Conservation (phyloP, 2,888 invertebrate species). For the Apodemia mormo region DNA sequence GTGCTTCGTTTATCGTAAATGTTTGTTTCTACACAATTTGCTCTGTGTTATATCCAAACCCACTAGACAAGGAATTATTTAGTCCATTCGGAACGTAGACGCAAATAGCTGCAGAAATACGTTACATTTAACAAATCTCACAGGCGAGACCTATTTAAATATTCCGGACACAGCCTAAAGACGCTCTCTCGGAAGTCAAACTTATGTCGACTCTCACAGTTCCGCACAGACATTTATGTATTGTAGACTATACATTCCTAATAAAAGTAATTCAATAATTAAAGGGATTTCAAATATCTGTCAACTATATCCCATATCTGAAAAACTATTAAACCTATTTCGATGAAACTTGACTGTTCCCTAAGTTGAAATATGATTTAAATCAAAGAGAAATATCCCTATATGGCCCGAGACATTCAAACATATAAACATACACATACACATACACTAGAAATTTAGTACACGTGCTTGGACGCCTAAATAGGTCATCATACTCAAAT, state of each 20-base stretch:
- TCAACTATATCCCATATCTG: too few species aligned
- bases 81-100: constrained; percentile 5
- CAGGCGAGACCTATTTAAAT: constrained; percentile 11
- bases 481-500: too few species aligned
- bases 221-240: not conserved
- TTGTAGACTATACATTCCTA: not conserved
- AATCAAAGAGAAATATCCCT: too few species aligned
- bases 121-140: constrained; percentile 15
- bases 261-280: too few species aligned
- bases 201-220: not conserved
- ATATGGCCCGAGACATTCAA: too few species aligned
- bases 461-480: too few species aligned
- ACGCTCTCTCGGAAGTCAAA: constrained; percentile 7
- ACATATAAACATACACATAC: too few species aligned
- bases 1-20: not conserved
- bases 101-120: constrained; percentile 15
- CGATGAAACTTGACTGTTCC: too few species aligned
- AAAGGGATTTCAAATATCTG: too few species aligned
- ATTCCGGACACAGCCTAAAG: constrained; percentile 4
- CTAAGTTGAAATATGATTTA: too few species aligned
- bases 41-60: not conserved
- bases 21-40: not conserved
- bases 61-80: constrained; percentile 1
- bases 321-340: too few species aligned
- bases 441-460: too few species aligned